phyloP scores from a whole-genome alignment of 2,113 vertebrate species.

The Caretta caretta region DNA sequence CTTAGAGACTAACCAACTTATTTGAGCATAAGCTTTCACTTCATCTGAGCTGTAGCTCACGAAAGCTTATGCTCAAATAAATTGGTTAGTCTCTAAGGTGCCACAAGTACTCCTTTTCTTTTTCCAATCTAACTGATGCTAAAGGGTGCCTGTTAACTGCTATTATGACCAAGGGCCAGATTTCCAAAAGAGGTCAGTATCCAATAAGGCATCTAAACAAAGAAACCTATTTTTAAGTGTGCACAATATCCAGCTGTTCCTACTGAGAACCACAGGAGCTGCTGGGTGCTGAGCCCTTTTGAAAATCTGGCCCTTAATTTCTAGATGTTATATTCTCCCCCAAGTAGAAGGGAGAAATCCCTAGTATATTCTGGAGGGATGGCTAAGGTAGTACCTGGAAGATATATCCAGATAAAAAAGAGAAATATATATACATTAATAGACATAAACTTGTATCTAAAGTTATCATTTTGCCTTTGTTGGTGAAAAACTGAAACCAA shows the following conservation, averaged over 20 bases:
- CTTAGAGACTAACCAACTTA: too few relatives aligned
- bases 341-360: slow-evolving; percentile 17
- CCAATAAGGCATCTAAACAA: fast-evolving
- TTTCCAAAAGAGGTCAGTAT: fast-evolving
- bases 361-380: not conserved
- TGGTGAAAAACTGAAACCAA: not conserved
- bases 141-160: slow-evolving; percentile 42
- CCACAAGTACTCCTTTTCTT: too few relatives aligned
- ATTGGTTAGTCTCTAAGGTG: too few relatives aligned
- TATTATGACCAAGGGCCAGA: not conserved
- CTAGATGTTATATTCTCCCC: not conserved
- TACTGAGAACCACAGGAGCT: not conserved
- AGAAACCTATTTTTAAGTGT: fast-evolving
- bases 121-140: slow-evolving; percentile 35
- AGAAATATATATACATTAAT: not conserved
- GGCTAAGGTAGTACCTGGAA: not conserved
- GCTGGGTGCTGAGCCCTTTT: not conserved
- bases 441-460: not conserved
- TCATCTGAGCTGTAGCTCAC: too few relatives aligned
- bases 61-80: too few relatives aligned
- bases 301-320: not conserved
- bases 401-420: not conserved
- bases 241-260: not conserved
- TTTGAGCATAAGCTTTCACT: too few relatives aligned
- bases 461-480: slow-evolving; percentile 3